phyloP scores from a whole-genome alignment of 2,888 invertebrate species.

The Cerastis rubricosa region DNA sequence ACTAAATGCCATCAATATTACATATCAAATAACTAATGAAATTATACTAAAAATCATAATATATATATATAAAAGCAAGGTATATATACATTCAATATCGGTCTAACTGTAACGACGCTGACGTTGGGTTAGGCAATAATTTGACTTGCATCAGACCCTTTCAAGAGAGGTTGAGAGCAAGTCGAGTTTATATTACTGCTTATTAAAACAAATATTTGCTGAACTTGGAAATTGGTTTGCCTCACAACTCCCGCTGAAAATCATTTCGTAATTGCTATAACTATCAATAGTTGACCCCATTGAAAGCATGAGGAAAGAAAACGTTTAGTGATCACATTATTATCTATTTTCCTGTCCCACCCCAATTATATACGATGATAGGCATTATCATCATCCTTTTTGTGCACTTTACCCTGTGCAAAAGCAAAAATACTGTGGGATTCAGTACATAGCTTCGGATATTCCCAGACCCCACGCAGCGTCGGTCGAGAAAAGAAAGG shows the following conservation, averaged over 20 bases:
- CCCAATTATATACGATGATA: neutral
- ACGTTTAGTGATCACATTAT: neutral
- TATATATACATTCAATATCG: conserved; percentile 20
- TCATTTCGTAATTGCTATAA: neutral
- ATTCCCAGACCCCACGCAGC: conserved; percentile 56
- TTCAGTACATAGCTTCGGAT: neutral
- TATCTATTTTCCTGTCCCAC: neutral
- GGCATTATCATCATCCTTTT: neutral
- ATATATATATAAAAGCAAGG: conserved; percentile 45
- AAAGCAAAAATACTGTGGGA: neutral
- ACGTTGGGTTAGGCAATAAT: conserved; percentile 51
- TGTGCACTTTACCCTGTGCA: neutral
- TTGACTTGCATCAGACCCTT: neutral
- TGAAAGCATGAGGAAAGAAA: neutral
- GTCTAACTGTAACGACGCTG: conserved; percentile 43
- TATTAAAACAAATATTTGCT: neutral
- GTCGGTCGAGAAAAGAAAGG: conserved; percentile 68
- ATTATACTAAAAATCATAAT: conserved; percentile 30
- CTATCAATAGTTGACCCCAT: neutral
- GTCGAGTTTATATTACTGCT: neutral
- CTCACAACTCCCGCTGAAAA: neutral
- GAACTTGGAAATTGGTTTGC: neutral
- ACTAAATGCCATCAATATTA: conserved; percentile 57
- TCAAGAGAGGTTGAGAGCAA: neutral
- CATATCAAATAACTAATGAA: conserved; percentile 38